phyloP scores from a whole-genome alignment of 2,113 vertebrate genomes.

The Peromyscus leucopus region DNA sequence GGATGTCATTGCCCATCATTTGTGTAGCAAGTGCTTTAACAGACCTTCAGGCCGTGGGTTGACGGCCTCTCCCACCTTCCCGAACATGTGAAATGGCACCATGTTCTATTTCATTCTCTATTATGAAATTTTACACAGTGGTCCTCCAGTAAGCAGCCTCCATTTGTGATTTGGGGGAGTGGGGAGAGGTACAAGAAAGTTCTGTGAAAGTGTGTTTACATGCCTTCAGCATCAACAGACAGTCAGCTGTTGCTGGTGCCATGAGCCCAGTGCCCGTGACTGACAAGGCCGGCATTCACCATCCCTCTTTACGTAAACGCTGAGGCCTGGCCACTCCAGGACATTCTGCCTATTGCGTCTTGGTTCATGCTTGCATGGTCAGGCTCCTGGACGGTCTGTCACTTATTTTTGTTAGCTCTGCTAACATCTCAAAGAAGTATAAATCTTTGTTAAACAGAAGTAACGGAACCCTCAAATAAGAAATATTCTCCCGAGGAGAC shows the following conservation, averaged over 20 bases:
- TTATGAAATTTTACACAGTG: not conserved
- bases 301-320: not conserved
- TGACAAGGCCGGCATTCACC: not conserved
- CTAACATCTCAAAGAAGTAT: not conserved
- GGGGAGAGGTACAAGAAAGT: not conserved
- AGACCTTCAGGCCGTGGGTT: not conserved
- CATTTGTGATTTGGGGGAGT: not conserved
- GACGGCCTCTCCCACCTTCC: not conserved
- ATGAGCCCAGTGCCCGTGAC: not conserved
- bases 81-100: not conserved
- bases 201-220: conserved; percentile 11
- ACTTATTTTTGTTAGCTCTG: not conserved
- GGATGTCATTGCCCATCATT: not conserved
- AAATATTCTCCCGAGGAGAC: not conserved
- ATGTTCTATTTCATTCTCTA: not conserved
- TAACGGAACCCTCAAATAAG: not conserved
- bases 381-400: not conserved
- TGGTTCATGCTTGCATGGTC: rapidly evolving
- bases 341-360: not conserved
- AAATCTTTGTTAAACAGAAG: not conserved
- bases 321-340: not conserved
- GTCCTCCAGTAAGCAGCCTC: not conserved
- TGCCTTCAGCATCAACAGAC: not conserved
- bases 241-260: not conserved
- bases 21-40: not conserved